phyloP scores from a whole-genome alignment of 1,140 invertebrate species.

The Charaxes varanes region DNA sequence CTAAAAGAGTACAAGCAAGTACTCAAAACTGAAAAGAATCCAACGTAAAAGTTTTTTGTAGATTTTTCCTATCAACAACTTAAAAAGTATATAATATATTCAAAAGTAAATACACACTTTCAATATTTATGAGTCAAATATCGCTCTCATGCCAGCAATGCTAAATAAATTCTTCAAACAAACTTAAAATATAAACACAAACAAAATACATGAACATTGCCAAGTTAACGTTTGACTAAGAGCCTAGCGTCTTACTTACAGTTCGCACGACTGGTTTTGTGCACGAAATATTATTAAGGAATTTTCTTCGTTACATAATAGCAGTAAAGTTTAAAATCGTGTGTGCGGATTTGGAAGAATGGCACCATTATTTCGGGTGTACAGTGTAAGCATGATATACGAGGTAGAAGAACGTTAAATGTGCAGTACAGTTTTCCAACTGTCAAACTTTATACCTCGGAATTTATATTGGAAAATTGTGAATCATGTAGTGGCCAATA shows the following conservation, averaged over 20 bases:
- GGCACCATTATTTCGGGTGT: neutral
- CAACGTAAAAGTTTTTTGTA: too few relatives aligned
- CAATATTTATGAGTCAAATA: too few relatives aligned
- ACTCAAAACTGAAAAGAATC: too few relatives aligned
- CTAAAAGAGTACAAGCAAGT: too few relatives aligned
- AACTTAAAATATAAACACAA: slow-evolving; percentile 16
- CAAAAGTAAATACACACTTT: too few relatives aligned
- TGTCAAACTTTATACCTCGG: slow-evolving; percentile 26
- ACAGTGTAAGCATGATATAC: slow-evolving; percentile 21
- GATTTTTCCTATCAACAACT: too few relatives aligned
- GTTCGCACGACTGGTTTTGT: neutral
- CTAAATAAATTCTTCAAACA: slow-evolving; percentile 7
- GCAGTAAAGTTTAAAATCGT: neutral
- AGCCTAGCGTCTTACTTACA: slow-evolving; percentile 9
- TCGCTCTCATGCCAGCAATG: too few relatives aligned
- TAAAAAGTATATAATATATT: too few relatives aligned
- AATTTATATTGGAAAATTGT: slow-evolving; percentile 26
- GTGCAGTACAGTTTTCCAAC: slow-evolving; percentile 21
- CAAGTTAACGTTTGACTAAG: slow-evolving; percentile 13
- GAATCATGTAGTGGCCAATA: slow-evolving; percentile 15
- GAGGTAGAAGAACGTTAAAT: slow-evolving; percentile 17
- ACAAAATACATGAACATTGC: slow-evolving; percentile 15
- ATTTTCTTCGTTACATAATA: neutral
- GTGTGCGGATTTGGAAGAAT: neutral
- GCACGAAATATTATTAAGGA: neutral